Conservation (phyloP, 2,113 vertebrate genomes). For the Puntigrus tetrazona region DNA sequence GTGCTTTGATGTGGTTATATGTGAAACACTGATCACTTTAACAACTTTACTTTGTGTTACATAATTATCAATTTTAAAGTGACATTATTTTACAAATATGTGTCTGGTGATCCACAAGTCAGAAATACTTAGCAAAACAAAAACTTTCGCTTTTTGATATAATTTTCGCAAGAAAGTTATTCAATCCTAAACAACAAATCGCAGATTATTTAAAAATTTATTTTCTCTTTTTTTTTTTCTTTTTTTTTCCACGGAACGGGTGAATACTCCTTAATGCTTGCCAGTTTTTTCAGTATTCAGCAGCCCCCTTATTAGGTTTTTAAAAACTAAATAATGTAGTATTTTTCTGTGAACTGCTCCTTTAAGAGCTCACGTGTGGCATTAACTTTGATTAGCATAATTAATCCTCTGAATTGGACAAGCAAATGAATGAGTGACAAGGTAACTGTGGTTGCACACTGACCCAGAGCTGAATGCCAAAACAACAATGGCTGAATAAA, state of each 20-base stretch:
- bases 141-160: not conserved
- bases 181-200: not conserved
- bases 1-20: not conserved
- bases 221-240: not conserved
- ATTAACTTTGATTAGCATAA: constrained; percentile 38
- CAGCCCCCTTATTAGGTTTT: not conserved
- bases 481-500: constrained; percentile 38
- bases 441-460: constrained; percentile 32
- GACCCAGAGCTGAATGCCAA: constrained; percentile 24
- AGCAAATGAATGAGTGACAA: constrained; percentile 41
- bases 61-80: not conserved
- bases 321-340: not conserved
- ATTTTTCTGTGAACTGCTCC: constrained; percentile 19
- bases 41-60: not conserved
- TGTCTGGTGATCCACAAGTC: not conserved
- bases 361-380: constrained; percentile 31
- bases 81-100: not conserved
- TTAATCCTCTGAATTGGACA: constrained; percentile 40
- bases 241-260: not conserved
- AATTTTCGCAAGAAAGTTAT: not conserved
- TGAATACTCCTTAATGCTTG: not conserved
- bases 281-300: not conserved
- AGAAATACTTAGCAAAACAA: not conserved
- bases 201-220: not conserved
- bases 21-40: not conserved